phyloP scores from a whole-genome alignment of 2,113 vertebrate species.

The Corvus cornix region DNA sequence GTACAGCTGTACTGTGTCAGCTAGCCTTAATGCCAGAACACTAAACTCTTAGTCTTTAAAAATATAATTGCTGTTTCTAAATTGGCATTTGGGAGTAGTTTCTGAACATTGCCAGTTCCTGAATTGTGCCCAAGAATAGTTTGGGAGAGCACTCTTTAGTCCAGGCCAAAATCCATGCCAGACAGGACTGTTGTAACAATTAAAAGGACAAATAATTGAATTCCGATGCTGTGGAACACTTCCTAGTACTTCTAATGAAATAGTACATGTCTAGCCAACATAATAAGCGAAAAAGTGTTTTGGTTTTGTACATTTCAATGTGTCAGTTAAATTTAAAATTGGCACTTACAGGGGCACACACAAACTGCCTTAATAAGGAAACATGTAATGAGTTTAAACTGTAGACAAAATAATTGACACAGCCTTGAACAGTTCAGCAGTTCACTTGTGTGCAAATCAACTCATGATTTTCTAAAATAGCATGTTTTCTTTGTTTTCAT shows the following conservation, averaged over 20 bases:
- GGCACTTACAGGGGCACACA: background rate
- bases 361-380: background rate
- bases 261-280: background rate
- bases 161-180: background rate
- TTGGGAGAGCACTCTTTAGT: background rate
- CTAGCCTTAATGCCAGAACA: background rate
- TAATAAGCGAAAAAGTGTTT: background rate
- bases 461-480: background rate
- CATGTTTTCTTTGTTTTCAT: background rate
- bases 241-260: background rate
- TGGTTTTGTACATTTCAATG: background rate
- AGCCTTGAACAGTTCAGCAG: background rate
- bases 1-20: background rate
- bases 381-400: background rate
- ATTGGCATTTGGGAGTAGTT: background rate
- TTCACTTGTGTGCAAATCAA: background rate
- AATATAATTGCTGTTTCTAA: background rate
- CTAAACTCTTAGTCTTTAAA: background rate
- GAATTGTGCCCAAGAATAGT: background rate
- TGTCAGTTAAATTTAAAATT: background rate
- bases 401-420: background rate
- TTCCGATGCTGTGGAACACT: background rate
- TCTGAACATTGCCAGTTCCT: background rate
- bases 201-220: conserved; percentile 12
- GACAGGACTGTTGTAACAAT: background rate